Evolutionary conservation across 1,140 invertebrate genomes (phyloP).

Genomic region (Elysia chlorotica): DNA sequence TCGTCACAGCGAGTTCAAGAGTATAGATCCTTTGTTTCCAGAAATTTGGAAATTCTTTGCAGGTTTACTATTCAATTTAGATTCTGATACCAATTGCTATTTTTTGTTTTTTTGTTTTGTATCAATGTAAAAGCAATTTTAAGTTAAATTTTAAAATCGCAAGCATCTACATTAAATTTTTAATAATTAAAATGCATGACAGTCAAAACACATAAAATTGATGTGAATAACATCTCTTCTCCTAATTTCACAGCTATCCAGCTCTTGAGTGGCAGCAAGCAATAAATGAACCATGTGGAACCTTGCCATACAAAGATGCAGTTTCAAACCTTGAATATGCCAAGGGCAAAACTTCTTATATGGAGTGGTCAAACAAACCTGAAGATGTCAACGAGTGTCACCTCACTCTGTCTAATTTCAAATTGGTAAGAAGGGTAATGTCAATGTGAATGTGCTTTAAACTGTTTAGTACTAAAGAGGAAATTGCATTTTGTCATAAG

Average conservation of each 20-base stretch:
- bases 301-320: conserved; percentile 29
- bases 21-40: conserved; percentile 52
- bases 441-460: too few relatives aligned
- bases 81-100: background rate
- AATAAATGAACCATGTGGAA: conserved; percentile 42
- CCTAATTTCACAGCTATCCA: conserved; percentile 37
- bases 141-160: background rate
- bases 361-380: conserved; percentile 53
- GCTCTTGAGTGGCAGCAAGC: conserved; percentile 57
- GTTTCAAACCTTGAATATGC: background rate
- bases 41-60: conserved; percentile 47
- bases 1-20: conserved; percentile 32
- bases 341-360: conserved; percentile 15
- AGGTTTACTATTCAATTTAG: too few relatives aligned
- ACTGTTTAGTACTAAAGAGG: too few relatives aligned
- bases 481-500: too few relatives aligned
- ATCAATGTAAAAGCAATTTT: background rate
- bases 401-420: conserved; percentile 45
- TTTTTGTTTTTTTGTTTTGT: background rate
- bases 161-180: background rate
- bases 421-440: conserved; percentile 40
- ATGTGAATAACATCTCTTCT: too few relatives aligned
- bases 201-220: too few relatives aligned
- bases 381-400: conserved; percentile 41
- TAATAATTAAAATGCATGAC: too few relatives aligned